Percentiles rank a stretch among this genome's conserved stretches.
Conservation (phyloP, 2,797 vertebrate genomes). For the Cyclura pinguis region DNA sequence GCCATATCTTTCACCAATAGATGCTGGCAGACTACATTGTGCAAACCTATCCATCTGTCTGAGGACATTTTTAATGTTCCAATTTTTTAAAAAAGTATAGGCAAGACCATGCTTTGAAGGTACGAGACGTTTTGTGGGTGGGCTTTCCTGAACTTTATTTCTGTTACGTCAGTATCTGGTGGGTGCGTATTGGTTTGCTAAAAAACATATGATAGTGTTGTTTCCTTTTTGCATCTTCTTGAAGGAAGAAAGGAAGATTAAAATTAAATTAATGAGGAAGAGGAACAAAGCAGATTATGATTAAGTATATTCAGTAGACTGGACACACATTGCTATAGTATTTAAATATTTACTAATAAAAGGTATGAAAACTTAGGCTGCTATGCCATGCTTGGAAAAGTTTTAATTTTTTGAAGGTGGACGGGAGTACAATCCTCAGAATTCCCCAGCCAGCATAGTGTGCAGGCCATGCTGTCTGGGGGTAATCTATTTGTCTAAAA, state of each 20-base stretch:
- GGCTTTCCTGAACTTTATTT: neutral
- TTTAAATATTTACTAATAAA: neutral
- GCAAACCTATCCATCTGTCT: neutral
- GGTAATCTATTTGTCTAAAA: too few species aligned
- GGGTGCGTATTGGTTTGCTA: neutral
- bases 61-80: neutral
- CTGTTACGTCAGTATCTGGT: neutral
- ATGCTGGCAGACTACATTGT: too few species aligned
- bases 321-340: neutral
- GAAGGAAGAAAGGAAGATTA: too few species aligned
- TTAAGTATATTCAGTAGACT: neutral
- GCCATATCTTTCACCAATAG: neutral
- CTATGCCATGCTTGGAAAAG: too few species aligned
- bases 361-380: too few species aligned
- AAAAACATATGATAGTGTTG: neutral
- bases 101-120: neutral
- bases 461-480: too few species aligned
- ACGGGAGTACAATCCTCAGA: too few species aligned
- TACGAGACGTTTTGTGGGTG: neutral
- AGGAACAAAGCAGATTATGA: neutral
- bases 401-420: too few species aligned
- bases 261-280: neutral
- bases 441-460: too few species aligned
- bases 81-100: neutral
- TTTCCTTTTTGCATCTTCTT: conserved; percentile 11